A percentile compares a stretch with the other conserved stretches of the same genome.
Conservation (phyloP, 2,888 invertebrate species). For the Ichneumon xanthorius region DNA sequence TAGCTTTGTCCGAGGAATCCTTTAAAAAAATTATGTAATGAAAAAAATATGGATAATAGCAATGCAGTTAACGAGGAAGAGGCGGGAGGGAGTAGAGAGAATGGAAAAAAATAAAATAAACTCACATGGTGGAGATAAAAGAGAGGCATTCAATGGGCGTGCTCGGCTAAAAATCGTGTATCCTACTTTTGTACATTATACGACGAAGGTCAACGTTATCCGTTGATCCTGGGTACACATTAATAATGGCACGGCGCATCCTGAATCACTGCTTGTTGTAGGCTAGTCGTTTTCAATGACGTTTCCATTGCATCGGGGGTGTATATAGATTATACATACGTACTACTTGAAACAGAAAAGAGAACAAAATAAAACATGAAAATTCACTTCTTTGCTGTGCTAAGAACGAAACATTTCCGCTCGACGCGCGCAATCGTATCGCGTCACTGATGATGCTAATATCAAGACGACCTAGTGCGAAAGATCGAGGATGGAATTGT, state of each 20-base stretch:
- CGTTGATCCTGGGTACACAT: slow-evolving; percentile 72
- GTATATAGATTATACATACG: slow-evolving; percentile 76
- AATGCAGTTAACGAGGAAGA: slow-evolving; percentile 32
- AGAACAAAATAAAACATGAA: slow-evolving; percentile 39
- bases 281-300: slow-evolving; percentile 80
- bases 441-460: slow-evolving; percentile 22
- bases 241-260: slow-evolving; percentile 76
- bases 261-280: slow-evolving; percentile 80
- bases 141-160: slow-evolving; percentile 39
- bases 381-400: slow-evolving; percentile 76
- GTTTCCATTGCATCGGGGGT: slow-evolving; percentile 81
- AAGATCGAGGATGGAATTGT: not conserved
- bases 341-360: slow-evolving; percentile 51
- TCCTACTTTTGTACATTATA: slow-evolving; percentile 80
- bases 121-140: not conserved
- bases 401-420: slow-evolving; percentile 73
- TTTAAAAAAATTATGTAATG: slow-evolving; percentile 69
- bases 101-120: slow-evolving; percentile 27
- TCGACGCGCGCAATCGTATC: slow-evolving; percentile 46
- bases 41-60: slow-evolving; percentile 29
- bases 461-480: not conserved
- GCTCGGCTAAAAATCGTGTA: slow-evolving; percentile 71
- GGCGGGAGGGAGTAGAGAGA: not conserved
- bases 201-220: slow-evolving; percentile 72
- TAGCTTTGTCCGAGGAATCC: slow-evolving; percentile 75